Evolutionary conservation across 1,140 invertebrate species (phyloP).

Genomic region (Achroia grisella): DNA sequence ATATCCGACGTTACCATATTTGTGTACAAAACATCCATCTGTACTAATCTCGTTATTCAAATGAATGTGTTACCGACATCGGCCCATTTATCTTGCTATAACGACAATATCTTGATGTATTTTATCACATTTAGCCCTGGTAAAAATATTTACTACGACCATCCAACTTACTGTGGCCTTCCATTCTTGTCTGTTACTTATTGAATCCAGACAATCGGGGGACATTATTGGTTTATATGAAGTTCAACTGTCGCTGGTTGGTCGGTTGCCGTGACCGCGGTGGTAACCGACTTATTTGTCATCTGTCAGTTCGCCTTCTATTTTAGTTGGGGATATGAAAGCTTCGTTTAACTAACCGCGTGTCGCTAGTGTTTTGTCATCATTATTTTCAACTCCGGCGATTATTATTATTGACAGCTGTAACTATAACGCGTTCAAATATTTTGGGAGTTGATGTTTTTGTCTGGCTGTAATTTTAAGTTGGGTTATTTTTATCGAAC

Average conservation of each 20-base stretch:
- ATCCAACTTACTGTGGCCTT: conserved; percentile 29
- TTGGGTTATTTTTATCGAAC: too few species aligned
- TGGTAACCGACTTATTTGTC: conserved; percentile 69
- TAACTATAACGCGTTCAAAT: conserved; percentile 35
- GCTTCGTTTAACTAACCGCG: conserved; percentile 46
- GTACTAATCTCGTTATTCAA: conserved; percentile 52
- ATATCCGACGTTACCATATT: conserved; percentile 17
- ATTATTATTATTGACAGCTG: conserved; percentile 61
- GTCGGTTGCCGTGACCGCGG: conserved; percentile 37
- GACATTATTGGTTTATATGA: conserved; percentile 13
- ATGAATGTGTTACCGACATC: conserved; percentile 54
- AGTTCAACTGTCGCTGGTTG: conserved; percentile 29
- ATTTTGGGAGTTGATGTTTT: conserved; percentile 24
- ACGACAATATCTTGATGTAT: conserved; percentile 69
- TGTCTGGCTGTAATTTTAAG: not conserved
- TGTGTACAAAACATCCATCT: conserved; percentile 29
- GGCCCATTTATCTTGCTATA: conserved; percentile 59
- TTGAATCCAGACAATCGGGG: not conserved
- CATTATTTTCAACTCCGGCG: conserved; percentile 56
- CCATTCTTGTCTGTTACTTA: conserved; percentile 4
- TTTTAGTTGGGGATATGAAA: conserved; percentile 65
- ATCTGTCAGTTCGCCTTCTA: conserved; percentile 71
- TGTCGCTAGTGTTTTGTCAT: conserved; percentile 53
- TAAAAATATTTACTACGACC: conserved; percentile 59
- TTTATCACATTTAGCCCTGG: conserved; percentile 63